phyloP scores from a whole-genome alignment of 2,113 vertebrate genomes.

The Melanotaenia duboulayi region DNA sequence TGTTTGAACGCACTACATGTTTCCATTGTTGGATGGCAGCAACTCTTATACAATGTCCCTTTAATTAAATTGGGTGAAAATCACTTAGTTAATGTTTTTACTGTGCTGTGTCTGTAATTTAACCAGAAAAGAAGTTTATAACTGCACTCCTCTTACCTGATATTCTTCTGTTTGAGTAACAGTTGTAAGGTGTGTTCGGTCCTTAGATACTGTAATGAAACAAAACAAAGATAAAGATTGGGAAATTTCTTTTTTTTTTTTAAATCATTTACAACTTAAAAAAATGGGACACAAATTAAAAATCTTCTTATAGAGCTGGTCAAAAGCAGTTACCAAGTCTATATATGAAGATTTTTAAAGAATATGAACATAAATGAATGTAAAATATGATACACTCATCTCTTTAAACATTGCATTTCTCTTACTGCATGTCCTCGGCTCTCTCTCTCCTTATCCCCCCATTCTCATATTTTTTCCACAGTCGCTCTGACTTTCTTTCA shows the following conservation, averaged over 20 bases:
- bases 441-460: constrained; percentile 21
- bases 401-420: constrained; percentile 32
- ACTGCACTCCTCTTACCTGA: constrained; percentile 62
- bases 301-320: neutral
- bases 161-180: constrained; percentile 45
- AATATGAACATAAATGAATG: neutral
- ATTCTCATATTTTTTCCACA: constrained; percentile 42
- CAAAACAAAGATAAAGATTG: neutral
- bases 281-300: neutral
- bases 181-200: constrained; percentile 40
- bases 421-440: constrained; percentile 31
- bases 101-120: neutral
- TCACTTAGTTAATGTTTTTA: neutral
- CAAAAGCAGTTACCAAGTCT: constrained; percentile 11
- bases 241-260: neutral
- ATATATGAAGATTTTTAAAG: constrained; percentile 8
- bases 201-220: constrained; percentile 43
- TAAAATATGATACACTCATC: constrained; percentile 8
- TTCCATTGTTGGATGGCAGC: too few relatives aligned
- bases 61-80: neutral
- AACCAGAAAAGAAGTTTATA: neutral
- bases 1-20: too few relatives aligned
- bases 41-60: too few relatives aligned
- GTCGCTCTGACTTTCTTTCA: constrained; percentile 36
- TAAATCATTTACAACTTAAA: neutral